Base-by-base conservation (phyloP, 1,140 invertebrate species). In the Formica selysi region DNA sequence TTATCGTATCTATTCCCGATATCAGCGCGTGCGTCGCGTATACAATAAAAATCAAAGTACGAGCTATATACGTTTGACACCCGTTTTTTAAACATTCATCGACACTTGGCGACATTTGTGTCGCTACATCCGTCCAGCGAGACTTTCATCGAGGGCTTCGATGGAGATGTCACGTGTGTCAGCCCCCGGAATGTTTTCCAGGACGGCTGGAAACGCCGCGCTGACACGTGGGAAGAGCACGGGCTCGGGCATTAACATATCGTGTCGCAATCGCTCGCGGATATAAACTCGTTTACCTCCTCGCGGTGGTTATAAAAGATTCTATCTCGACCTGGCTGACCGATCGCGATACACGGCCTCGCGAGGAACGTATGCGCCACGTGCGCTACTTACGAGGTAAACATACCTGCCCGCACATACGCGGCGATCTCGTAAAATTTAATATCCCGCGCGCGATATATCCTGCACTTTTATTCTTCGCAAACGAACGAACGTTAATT, bases 181-280 rank as follows among this genome's bases (percentile, higher is more conserved):
- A 73, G 51, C 1, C 68, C 68, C 67, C 62, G 80, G 76, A 81
- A 89, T 85, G 65, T 79, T 90, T 87, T 87, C 71, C 86, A 88
- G 76, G 36, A 80, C 70, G 65, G 68, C 29, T 89, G 88, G 71
- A 88, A 91, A 91, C 74, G 68, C 74, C 85, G 68, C 87, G 87
- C 65, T 44, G 79, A 89, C 88, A 90, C 87, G 89, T 90, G 89
- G 89, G 89, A 90, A 90, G 89, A 87, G 79, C 86, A 67, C 85
- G 29, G 62, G 81, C 70, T 32, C 70, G 67, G 19, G 64, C 83
- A 89, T 91, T 86, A 87, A 83, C 87, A 88, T 90, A 90, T 90
- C 89, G 89, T 86, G 88, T 86, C 78, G 89, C 89, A 90, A 90
- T 90, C 89, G 89, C 64, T 84, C 83, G 89, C 71, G 89, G 83